A percentile compares a stretch with the other conserved stretches of the same genome.
phyloP scores from a whole-genome alignment of 2,888 invertebrate species.

The Byasa hedistus region DNA sequence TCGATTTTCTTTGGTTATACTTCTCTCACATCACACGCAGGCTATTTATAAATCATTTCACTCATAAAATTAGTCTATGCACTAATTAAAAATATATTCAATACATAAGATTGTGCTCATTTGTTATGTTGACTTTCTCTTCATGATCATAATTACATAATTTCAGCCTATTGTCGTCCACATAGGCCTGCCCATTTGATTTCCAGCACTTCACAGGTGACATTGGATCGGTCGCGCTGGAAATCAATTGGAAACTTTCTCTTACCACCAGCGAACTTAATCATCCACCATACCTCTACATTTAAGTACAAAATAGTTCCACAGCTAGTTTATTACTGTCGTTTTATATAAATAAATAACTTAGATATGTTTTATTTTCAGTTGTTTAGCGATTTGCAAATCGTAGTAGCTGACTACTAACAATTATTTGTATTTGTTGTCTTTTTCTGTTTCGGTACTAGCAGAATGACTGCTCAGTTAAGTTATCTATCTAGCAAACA shows the following conservation, averaged over 20 bases:
- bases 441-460: neutral
- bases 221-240: too few relatives aligned
- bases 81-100: constrained; percentile 8
- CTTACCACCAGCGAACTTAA: neutral
- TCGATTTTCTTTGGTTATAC: constrained; percentile 63
- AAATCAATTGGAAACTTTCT: neutral
- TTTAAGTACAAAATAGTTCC: constrained; percentile 27
- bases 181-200: too few relatives aligned
- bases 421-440: constrained; percentile 6
- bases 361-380: constrained; percentile 22
- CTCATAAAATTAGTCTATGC: constrained; percentile 13
- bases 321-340: constrained; percentile 16
- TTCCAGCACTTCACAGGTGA: too few relatives aligned
- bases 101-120: neutral
- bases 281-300: neutral
- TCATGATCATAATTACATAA: too few relatives aligned
- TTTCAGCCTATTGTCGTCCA: too few relatives aligned
- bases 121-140: neutral
- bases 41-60: constrained; percentile 27
- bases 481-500: constrained; percentile 24
- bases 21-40: constrained; percentile 33
- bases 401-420: neutral
- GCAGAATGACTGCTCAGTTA: neutral
- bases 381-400: neutral
- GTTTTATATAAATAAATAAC: constrained; percentile 7